Conservation (phyloP, 2,113 vertebrate genomes). For the Amblyopsis rosae region DNA sequence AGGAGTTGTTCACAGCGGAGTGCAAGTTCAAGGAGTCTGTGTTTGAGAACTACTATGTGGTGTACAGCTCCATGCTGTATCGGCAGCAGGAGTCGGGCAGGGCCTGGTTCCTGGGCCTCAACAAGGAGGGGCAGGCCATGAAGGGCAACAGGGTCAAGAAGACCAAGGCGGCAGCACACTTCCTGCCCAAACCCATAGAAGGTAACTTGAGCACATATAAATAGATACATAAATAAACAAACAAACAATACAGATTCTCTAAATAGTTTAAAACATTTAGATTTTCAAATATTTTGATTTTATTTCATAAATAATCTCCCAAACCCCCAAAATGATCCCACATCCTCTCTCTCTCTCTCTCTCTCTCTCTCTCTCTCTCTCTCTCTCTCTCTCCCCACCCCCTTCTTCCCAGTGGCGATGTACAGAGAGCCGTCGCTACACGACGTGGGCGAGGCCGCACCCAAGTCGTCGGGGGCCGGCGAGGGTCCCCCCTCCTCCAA, state of each 20-base stretch:
- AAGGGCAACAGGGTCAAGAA: constrained; percentile 99
- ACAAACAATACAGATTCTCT: too few relatives aligned
- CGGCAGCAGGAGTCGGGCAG: constrained; percentile 97
- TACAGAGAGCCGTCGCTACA: constrained; percentile 97
- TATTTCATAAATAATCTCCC: neutral
- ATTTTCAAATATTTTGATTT: neutral
- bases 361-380: neutral
- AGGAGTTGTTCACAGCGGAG: constrained; percentile 98
- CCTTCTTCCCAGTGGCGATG: constrained; percentile 85
- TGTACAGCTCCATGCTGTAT: constrained; percentile 99
- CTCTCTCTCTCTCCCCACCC: constrained; percentile 5
- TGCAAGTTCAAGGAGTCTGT: constrained; percentile 99
- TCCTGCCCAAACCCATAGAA: constrained; percentile 99
- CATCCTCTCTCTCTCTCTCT: neutral
- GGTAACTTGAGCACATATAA: constrained; percentile 66
- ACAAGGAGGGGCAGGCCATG: constrained; percentile 97
- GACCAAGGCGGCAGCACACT: constrained; percentile 99
- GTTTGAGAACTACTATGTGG: constrained; percentile 99
- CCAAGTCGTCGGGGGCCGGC: constrained; percentile 83
- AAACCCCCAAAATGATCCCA: too few relatives aligned
- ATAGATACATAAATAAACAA: too few relatives aligned
- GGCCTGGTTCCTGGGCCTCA: constrained; percentile 97
- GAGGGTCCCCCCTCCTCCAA: constrained; percentile 85
- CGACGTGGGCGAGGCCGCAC: constrained; percentile 92
- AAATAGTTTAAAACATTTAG: neutral